These are phyloP conservation scores for Eucidaris tribuloides DNA, from an alignment of 35 echinoderm and acorn worm genomes.

Conservation along the genomic window DNA sequence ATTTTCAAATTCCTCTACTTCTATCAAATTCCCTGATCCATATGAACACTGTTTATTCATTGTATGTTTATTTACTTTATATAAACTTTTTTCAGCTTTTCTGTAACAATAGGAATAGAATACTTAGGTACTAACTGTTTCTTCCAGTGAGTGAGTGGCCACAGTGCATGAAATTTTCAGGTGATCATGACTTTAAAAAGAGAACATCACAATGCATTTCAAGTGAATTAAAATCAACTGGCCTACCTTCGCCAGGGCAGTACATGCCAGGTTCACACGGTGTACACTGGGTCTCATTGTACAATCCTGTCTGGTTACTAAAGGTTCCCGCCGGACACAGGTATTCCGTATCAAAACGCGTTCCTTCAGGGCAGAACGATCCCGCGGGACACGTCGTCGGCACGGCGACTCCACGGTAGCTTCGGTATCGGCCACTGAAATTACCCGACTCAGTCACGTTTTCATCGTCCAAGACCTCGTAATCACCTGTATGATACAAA, in stretches of 20 bases:
- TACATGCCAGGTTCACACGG: conserved; percentile 94
- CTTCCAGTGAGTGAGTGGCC: too few species aligned
- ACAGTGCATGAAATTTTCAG: too few species aligned
- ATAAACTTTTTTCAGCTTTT: too few species aligned
- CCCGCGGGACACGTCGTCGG: conserved; percentile 75
- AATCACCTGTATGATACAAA: conserved; percentile 59
- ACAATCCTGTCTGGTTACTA: conserved; percentile 80
- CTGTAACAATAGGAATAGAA: too few species aligned
- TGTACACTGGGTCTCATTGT: conserved; percentile 67
- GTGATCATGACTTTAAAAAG: too few species aligned
- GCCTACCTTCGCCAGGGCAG: conserved; percentile 82
- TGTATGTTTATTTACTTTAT: too few species aligned
- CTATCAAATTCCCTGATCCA: too few species aligned
- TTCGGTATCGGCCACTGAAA: conserved; percentile 81
- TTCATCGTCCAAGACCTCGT: conserved; percentile 78
- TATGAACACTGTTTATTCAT: too few species aligned
- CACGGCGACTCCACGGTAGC: conserved; percentile 76
- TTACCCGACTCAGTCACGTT: conserved; percentile 84
- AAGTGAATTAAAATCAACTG: too few species aligned
- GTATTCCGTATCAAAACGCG: conserved; percentile 59
- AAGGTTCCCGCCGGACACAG: conserved; percentile 83
- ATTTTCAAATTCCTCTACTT: too few species aligned
- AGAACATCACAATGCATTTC: too few species aligned
- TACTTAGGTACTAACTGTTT: too few species aligned
- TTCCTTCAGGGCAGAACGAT: conserved; percentile 69